These are phyloP conservation scores for Drosophila cardini DNA, from an alignment of 1,140 invertebrate species.

Conservation along the genomic window DNA sequence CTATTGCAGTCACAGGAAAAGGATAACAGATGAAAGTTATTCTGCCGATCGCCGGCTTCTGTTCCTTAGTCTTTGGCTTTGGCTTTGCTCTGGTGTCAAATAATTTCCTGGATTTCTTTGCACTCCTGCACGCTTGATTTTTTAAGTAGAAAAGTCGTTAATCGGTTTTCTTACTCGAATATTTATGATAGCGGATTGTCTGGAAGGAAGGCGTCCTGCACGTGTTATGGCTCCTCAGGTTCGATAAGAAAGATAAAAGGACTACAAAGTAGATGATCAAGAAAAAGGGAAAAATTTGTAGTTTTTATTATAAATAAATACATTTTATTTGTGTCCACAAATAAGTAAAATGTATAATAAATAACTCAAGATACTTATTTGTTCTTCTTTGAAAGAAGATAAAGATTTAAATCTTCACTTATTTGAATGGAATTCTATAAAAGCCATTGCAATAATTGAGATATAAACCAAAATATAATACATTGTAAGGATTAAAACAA, in stretches of 20 bases:
- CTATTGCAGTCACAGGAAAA: constrained; percentile 38
- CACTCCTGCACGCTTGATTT: constrained; percentile 39
- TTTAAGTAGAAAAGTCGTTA: constrained; percentile 43
- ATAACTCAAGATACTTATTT: too few species aligned
- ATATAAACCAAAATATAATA: too few species aligned
- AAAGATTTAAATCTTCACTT: too few species aligned
- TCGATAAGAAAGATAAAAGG: constrained; percentile 4
- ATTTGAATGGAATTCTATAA: too few species aligned
- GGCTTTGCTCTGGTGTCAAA: constrained; percentile 54
- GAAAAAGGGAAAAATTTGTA: not conserved
- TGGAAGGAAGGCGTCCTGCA: constrained; percentile 19
- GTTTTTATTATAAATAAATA: too few species aligned
- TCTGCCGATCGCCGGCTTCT: constrained; percentile 54
- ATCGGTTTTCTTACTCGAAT: constrained; percentile 28
- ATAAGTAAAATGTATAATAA: too few species aligned
- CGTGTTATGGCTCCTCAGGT: constrained; percentile 24
- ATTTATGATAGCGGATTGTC: constrained; percentile 50
- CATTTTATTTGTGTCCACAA: too few species aligned
- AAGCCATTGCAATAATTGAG: too few species aligned
- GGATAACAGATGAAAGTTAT: constrained; percentile 69
- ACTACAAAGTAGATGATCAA: not conserved
- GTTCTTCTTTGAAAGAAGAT: too few species aligned
- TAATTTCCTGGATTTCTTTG: constrained; percentile 64
- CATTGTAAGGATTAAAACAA: too few species aligned
- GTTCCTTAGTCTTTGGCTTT: constrained; percentile 18